Evolutionary conservation across 2,888 invertebrate genomes (phyloP), one percentile per base, ranked within the genome.

Genomic region (Antitype chi): DNA sequence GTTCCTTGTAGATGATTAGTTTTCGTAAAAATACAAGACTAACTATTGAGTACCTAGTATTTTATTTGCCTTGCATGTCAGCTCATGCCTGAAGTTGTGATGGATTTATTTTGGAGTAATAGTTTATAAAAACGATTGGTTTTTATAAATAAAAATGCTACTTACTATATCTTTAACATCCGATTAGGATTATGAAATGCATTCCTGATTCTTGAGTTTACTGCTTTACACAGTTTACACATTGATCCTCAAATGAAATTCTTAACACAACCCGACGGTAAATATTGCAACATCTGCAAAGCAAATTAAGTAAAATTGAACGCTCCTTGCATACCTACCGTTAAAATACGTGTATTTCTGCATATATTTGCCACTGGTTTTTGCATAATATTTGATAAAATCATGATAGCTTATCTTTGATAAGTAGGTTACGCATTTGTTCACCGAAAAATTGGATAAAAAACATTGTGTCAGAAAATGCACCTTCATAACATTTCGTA

Each of bases 321-420:
- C 57, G 52, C 62, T 71, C 69, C 63, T 60, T 57, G 81, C 70
- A 72, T 76, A 76, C 67, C 70, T 76, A 73, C 63, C 63, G 67
- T 71, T 81, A 43, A 66, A 57, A 73, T 74, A 73, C 69, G 84
- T 76, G 75, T 81, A 73, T 66, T 74, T 73, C 69, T 81, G 81
- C 76, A 84, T 76, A 71, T 74, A 87, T 74, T 84, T 67, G 43
- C 70, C 15, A n/a, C 72, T 59, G 38, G 49, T 47, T 82, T 84
- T 80, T 82, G 80, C 85, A 80, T 82, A 86, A 87, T 77, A 79
- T 78, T 76, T 78, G 84, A 84, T 87, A 78, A 63, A 72, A 53
- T 68, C 70, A 43, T 71, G 85, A 87, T 87, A 86, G 74, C 67
- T 6, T 87, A 83, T 87, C 84, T 74, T 55, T 52, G 81, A 72